phyloP scores from a whole-genome alignment of 2,888 invertebrate genomes.

The Escarpia spicata region DNA sequence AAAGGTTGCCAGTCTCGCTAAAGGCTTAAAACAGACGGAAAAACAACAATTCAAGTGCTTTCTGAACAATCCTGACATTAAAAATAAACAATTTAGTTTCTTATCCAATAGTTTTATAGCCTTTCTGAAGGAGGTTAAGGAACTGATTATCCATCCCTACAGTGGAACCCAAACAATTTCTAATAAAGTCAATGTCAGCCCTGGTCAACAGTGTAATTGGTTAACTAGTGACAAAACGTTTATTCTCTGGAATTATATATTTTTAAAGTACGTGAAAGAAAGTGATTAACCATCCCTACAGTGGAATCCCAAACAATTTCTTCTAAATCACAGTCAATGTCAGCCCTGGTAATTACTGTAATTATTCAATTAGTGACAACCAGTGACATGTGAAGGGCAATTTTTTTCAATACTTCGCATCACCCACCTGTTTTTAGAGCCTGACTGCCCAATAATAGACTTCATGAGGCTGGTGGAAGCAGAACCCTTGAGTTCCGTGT shows the following conservation, averaged over 20 bases:
- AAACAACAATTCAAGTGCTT: neutral
- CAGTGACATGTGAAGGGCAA: neutral
- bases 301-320: too few relatives aligned
- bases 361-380: too few relatives aligned
- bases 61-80: neutral
- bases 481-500: conserved; percentile 61
- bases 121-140: neutral
- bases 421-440: conserved; percentile 19
- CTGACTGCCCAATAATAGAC: conserved; percentile 53
- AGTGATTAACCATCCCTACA: too few relatives aligned
- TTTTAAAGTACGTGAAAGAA: too few relatives aligned
- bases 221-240: neutral
- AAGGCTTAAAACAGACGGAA: too few relatives aligned
- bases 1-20: neutral
- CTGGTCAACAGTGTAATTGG: neutral
- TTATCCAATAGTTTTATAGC: too few relatives aligned
- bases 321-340: too few relatives aligned
- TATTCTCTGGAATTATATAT: too few relatives aligned
- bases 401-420: neutral
- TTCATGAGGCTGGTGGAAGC: conserved; percentile 64
- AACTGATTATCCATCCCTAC: neutral
- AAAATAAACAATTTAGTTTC: neutral
- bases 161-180: neutral
- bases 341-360: too few relatives aligned
- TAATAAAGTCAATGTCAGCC: neutral